phyloP scores from a whole-genome alignment of 2,888 invertebrate species.

The Seira musarum region DNA sequence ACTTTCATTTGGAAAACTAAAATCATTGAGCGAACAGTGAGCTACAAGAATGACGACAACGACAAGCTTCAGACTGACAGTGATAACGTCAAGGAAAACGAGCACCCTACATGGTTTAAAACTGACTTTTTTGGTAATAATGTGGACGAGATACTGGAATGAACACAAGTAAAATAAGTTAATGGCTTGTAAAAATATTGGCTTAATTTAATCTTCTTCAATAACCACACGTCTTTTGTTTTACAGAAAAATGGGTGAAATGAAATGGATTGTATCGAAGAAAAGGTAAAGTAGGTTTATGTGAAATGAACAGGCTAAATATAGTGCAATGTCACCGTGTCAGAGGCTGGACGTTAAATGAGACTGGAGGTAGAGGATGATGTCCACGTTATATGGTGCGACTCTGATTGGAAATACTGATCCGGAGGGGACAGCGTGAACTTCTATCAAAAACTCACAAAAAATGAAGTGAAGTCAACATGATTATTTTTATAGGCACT shows the following conservation, averaged over 20 bases:
- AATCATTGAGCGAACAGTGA: not conserved
- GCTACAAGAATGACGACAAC: too few relatives aligned
- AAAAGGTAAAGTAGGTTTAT: too few relatives aligned
- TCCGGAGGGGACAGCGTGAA: conserved; percentile 7
- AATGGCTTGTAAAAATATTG: not conserved
- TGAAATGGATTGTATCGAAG: too few relatives aligned
- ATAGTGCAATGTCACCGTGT: conserved; percentile 38
- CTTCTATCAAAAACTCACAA: conserved; percentile 1
- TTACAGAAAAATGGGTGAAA: too few relatives aligned
- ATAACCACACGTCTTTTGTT: not conserved
- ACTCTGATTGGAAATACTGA: not conserved
- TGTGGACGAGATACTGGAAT: not conserved
- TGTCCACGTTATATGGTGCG: conserved; percentile 41
- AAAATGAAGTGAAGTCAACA: not conserved
- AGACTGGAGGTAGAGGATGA: not conserved
- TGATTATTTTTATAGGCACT: too few relatives aligned
- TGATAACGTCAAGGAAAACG: not conserved
- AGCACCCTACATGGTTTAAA: not conserved
- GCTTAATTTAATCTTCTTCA: not conserved
- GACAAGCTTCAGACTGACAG: too few relatives aligned
- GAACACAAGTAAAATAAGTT: not conserved
- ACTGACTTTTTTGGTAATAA: not conserved
- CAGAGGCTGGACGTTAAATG: conserved; percentile 41
- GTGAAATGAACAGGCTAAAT: not conserved
- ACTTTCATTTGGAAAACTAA: not conserved